Conservation (phyloP, 2,797 vertebrate genomes). For the Enteromius paludinosus region DNA sequence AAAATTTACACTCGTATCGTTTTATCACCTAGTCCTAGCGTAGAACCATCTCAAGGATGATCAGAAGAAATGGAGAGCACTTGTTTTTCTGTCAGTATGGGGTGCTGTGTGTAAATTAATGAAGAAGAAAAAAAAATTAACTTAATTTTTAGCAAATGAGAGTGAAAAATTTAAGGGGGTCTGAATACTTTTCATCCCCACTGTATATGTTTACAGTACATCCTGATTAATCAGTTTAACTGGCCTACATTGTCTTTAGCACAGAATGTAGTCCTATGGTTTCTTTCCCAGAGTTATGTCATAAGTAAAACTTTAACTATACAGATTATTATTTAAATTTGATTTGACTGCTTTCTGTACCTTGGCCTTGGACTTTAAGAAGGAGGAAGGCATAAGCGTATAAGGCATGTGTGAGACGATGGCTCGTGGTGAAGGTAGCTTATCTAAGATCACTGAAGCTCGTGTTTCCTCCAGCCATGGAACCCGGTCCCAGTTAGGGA, state of each 20-base stretch:
- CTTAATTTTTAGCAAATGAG: too few species aligned
- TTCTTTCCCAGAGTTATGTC: background rate
- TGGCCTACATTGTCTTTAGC: background rate
- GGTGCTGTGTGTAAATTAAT: too few species aligned
- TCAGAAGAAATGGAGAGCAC: too few species aligned
- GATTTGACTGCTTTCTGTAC: slow-evolving; percentile 63
- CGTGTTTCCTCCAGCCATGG: slow-evolving; percentile 85
- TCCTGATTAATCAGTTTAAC: background rate
- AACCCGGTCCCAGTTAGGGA: slow-evolving; percentile 85
- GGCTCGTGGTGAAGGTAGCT: slow-evolving; percentile 73
- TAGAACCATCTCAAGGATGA: too few species aligned
- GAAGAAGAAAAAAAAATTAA: too few species aligned
- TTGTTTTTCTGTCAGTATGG: too few species aligned
- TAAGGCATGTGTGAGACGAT: slow-evolving; percentile 84
- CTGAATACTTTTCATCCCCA: too few species aligned
- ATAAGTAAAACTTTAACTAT: background rate
- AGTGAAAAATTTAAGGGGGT: too few species aligned
- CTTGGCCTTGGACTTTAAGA: slow-evolving; percentile 83
- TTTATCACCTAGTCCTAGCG: too few species aligned
- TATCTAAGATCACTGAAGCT: slow-evolving; percentile 65
- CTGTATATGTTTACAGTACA: too few species aligned
- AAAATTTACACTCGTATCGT: too few species aligned
- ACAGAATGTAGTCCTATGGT: background rate
- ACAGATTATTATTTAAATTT: background rate
- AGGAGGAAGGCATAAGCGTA: slow-evolving; percentile 78